Percentiles rank a stretch among this genome's conserved stretches.
Conservation (phyloP, 1,140 invertebrate genomes). For the Diorhabda elongata region DNA sequence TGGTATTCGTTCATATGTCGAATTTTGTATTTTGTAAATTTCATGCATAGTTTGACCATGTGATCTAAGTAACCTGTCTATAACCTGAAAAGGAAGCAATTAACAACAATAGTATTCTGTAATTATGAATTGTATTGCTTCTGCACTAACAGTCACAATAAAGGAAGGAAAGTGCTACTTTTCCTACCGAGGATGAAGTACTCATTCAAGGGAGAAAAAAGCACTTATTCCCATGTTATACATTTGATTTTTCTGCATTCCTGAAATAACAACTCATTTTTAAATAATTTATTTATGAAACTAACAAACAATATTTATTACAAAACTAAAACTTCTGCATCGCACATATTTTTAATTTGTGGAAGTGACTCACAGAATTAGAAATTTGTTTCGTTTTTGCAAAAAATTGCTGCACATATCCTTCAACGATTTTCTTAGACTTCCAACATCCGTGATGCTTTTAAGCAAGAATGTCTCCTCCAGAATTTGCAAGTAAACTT, state of each 20-base stretch:
- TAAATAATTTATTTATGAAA: conserved; percentile 1
- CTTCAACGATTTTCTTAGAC: neutral
- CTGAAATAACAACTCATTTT: neutral
- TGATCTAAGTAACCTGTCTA: conserved; percentile 70
- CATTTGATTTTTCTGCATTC: neutral
- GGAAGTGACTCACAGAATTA: neutral
- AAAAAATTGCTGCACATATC: conserved; percentile 6
- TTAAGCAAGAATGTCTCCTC: conserved; percentile 1
- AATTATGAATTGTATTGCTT: no score
- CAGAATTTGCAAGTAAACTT: neutral
- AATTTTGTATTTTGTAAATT: conserved; percentile 68
- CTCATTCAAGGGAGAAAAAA: neutral
- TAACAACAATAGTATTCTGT: no score
- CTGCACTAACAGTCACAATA: no score
- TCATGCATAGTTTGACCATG: conserved; percentile 95
- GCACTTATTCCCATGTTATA: neutral
- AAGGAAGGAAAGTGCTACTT: neutral
- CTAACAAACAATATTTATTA: neutral
- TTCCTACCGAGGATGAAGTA: neutral
- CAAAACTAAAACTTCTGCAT: neutral
- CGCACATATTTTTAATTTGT: no score
- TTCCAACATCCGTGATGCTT: neutral
- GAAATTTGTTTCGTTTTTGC: neutral
- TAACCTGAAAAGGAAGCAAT: neutral
- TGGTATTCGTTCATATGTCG: conserved; percentile 78